Evolutionary conservation across 2,797 vertebrate species (phyloP).

Genomic region (Anas georgica): DNA sequence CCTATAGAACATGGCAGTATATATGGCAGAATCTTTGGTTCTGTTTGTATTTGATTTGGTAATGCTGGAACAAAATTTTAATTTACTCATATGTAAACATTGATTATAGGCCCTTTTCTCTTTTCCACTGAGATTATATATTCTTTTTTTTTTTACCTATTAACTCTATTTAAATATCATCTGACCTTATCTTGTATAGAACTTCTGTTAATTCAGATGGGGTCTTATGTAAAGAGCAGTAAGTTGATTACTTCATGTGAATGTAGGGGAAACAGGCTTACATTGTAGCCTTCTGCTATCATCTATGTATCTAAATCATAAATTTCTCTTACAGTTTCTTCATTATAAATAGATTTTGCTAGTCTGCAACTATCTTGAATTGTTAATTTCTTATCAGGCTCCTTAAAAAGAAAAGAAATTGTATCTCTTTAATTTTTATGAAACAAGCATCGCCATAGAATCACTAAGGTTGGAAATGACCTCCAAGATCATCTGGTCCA

Average conservation of each 20-base stretch:
- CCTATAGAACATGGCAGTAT: background rate
- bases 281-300: background rate
- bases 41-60: background rate
- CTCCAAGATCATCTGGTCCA: no score
- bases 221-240: background rate
- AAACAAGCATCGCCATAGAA: background rate
- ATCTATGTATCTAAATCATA: background rate
- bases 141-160: background rate
- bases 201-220: background rate
- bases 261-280: background rate
- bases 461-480: no score
- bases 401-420: background rate
- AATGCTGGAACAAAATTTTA: background rate
- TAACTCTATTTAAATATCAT: background rate
- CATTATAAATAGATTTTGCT: background rate
- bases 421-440: background rate
- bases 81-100: background rate
- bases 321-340: background rate
- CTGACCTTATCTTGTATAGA: fast-evolving
- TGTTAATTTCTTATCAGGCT: background rate
- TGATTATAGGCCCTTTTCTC: background rate
- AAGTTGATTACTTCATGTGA: background rate
- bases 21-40: background rate
- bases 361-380: background rate
- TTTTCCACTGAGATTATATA: background rate